Evolutionary conservation across 2,888 invertebrate species (phyloP).

Genomic region (Cheilosia pagana): DNA sequence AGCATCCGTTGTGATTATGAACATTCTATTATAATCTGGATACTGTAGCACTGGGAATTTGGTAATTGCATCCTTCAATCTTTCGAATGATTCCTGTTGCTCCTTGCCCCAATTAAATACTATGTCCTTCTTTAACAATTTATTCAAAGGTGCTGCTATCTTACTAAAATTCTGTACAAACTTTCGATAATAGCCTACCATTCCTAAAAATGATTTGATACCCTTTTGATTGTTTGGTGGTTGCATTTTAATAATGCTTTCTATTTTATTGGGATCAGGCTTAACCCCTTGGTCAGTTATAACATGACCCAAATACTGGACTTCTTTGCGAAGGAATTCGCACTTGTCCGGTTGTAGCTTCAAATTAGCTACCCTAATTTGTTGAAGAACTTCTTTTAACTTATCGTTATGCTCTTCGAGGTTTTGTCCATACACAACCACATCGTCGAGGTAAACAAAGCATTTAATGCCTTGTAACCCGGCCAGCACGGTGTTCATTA

Average conservation of each 20-base stretch:
- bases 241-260: conserved; percentile 23
- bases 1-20: too few species aligned
- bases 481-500: conserved; percentile 35
- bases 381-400: conserved; percentile 18
- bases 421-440: conserved; percentile 20
- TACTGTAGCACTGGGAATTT: conserved; percentile 21
- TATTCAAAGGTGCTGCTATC: conserved; percentile 64
- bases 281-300: conserved; percentile 74
- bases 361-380: conserved; percentile 28
- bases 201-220: conserved; percentile 22
- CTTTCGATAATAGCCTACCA: conserved; percentile 12
- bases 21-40: conserved; percentile 3
- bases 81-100: conserved; percentile 22
- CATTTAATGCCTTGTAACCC: conserved; percentile 28
- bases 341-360: conserved; percentile 1
- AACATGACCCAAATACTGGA: conserved; percentile 75
- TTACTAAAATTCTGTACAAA: conserved; percentile 38
- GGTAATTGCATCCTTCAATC: conserved; percentile 18
- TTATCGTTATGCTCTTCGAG: conserved; percentile 33
- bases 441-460: conserved; percentile 32
- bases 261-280: conserved; percentile 12
- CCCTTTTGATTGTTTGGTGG: conserved; percentile 22
- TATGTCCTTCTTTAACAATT: conserved; percentile 53
- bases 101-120: conserved; percentile 11
- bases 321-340: conserved; percentile 8